phyloP scores from a whole-genome alignment of 2,888 invertebrate genomes.

The Eutolmus rufibarbis region DNA sequence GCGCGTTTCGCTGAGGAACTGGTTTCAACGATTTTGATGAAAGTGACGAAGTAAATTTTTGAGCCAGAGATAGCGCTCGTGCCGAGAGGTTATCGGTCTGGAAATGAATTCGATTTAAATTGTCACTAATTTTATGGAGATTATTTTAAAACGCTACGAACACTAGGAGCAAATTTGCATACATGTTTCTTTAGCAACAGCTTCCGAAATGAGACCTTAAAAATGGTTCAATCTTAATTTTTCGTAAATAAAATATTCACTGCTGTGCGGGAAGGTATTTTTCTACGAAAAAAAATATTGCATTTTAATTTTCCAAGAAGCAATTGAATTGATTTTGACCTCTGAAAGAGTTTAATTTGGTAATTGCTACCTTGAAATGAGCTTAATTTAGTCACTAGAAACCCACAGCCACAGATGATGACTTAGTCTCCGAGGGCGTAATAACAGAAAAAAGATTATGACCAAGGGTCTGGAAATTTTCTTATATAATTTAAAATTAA shows the following conservation, averaged over 20 bases:
- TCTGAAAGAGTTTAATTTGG: neutral
- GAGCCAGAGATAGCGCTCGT: neutral
- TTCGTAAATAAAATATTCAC: neutral
- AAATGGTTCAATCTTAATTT: neutral
- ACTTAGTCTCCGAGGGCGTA: neutral
- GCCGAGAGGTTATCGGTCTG: neutral
- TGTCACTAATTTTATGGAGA: neutral
- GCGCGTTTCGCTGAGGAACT: neutral
- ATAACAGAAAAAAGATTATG: neutral
- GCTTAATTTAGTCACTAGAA: neutral
- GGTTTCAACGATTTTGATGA: neutral
- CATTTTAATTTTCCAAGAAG: neutral
- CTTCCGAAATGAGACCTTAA: neutral
- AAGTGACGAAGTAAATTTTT: neutral
- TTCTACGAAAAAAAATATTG: neutral
- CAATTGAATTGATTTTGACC: neutral
- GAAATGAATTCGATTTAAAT: neutral
- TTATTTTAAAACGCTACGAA: neutral
- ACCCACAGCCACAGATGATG: neutral
- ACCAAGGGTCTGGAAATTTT: neutral
- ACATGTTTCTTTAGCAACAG: neutral
- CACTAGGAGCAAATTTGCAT: neutral
- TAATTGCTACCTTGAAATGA: neutral
- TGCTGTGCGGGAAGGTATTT: neutral
- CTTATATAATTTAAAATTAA: neutral